Base-by-base conservation (phyloP, 2,797 vertebrate species). In the Eptatretus atami region DNA sequence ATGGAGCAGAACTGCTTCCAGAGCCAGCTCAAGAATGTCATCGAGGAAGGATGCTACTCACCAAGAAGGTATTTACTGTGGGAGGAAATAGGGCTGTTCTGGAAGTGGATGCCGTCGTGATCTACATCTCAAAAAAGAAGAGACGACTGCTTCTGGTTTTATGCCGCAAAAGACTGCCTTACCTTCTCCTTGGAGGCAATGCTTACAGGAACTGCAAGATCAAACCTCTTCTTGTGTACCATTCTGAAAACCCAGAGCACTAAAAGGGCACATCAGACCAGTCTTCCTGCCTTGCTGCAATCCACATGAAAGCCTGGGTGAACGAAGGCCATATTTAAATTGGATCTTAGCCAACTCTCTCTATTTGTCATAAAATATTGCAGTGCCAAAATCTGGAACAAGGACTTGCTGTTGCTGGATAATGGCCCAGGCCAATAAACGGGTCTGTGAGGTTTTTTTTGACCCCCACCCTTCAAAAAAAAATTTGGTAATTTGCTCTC, bases 191-290 rank as follows among this genome's bases (percentile, higher is more conserved):
- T 61, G 57, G 57, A 3, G 9, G n/a, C n/a, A 61, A 61, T 61
- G 57, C 57, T n/a, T n/a, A n/a, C 25, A 12, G 57, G 57, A 12
- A 61, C 57, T 61, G n/a, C 57, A 61, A 61, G 25, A n/a, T 61
- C 10, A 61, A 61, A 61, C 57, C 57, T 61, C 25, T 61, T n/a
- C 57, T 61, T n/a, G 55, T 61, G 57, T 61, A 61, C 25, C 57
- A 61, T 61, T 9, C 57, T 25, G 57, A 61, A 61, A 61, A 9
- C 3, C 57, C 57, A 61, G 57, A 61, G 57, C 57, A 2, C 57
- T 61, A 10, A 61, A 61, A 12, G 57, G 57, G n/a, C 12, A 61
- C 25, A 12, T 25, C 57, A 61, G 57, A 61, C n/a, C 25, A 61
- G n/a, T 61, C 57, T 61, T 61, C 57, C 57, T n/a, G 57, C 12